Evolutionary conservation across 2,888 invertebrate species (phyloP).

Genomic region (Oscheius sp.): DNA sequence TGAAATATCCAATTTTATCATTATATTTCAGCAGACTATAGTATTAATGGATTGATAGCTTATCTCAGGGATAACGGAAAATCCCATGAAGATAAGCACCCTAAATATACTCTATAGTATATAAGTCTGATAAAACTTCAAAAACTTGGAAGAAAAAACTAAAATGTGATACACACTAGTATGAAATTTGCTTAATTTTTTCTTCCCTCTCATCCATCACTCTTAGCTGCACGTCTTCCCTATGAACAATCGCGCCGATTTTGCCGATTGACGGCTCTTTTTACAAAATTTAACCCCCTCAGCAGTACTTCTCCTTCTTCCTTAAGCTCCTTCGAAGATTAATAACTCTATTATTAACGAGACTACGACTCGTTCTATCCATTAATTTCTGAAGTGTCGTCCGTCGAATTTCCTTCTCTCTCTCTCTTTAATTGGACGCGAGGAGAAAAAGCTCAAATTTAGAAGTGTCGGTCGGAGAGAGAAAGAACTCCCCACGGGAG

Average conservation of each 20-base stretch:
- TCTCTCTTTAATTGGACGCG: conserved; percentile 14
- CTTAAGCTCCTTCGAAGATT: background rate
- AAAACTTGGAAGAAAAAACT: too few relatives aligned
- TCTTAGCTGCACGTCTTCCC: conserved; percentile 8
- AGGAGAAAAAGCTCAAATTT: conserved; percentile 16
- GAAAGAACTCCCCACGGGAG: conserved; percentile 12
- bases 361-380: background rate
- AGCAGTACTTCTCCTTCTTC: background rate
- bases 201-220: conserved; percentile 14
- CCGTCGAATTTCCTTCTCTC: background rate
- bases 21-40: too few relatives aligned
- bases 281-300: background rate
- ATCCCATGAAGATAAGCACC: too few relatives aligned
- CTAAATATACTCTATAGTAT: too few relatives aligned
- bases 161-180: too few relatives aligned
- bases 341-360: background rate
- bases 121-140: too few relatives aligned
- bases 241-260: conserved; percentile 15
- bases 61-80: too few relatives aligned
- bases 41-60: too few relatives aligned
- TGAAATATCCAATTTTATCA: too few relatives aligned
- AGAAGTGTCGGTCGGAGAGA: background rate
- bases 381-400: conserved; percentile 1
- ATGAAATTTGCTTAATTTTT: too few relatives aligned
- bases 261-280: background rate